Base-by-base conservation (phyloP, 2,797 vertebrate species). In the Sebastes taczanowskii region DNA sequence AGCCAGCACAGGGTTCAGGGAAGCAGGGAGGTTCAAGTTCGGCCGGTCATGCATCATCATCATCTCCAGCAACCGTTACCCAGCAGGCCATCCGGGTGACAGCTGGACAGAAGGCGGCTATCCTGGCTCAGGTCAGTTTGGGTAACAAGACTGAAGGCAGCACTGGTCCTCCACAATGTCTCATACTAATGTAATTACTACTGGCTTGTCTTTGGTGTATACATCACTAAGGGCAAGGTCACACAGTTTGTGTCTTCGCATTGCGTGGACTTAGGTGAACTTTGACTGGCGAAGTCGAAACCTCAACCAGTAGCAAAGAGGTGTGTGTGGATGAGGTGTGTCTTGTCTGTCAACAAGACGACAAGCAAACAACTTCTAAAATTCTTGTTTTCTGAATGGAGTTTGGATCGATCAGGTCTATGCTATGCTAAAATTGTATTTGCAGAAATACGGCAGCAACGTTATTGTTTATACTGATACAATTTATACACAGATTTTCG, bases 81-180 rank as follows among this genome's bases (percentile, higher is more conserved):
- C 97, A 98, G 91, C 96, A 96, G 89, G 96, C 98, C 11, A 92
- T 99, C 11, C 97, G 99, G 88, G 97, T 99, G 78, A 98, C 97
- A 79, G 97, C 98, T 38, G 97, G 98, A 81, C 98, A 98, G 91
- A 99, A 99, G 91, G 97, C 97, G 1, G 96, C 98, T 84, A 96
- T 99, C n/a, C 94, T 99, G 91, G 96, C 98, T 84, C 99, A 99
- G 97, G 98, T 99, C 92, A 92, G 91, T 86, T 13, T 46, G 20
- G 10, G 53, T 7, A 34, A 58, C 27, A 25, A 53, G 20, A 18
- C 29, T 13, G 4, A 72, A 22, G 42, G 49, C 20, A 68, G 49
- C 3, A 29, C 10, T 80, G 23, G 10, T 29, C 62, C 67, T 42
- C 11, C 46, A 5, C 23, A 34, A 2, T 76, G 49, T 68, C 34